A percentile compares a stretch with the other conserved stretches of the same genome.
Conservation (phyloP, 2,888 invertebrate species). For the Volucella inflata region DNA sequence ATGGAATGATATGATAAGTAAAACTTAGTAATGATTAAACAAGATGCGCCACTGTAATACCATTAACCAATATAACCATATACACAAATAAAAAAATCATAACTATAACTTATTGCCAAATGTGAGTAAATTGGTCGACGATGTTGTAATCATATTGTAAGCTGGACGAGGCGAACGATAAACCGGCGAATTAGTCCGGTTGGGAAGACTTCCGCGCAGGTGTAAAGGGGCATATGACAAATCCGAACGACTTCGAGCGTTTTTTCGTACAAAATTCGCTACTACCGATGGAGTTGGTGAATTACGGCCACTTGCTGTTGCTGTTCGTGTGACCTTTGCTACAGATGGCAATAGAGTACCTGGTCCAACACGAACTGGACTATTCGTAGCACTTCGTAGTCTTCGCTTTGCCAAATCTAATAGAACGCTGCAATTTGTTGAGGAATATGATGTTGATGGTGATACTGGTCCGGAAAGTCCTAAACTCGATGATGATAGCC, state of each 20-base stretch:
- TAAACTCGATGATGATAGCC: conserved; percentile 71
- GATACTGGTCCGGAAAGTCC: conserved; percentile 62
- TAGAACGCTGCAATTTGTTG: conserved; percentile 54
- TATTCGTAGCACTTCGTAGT: conserved; percentile 71
- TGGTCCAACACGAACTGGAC: conserved; percentile 61
- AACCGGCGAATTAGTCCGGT: conserved; percentile 72
- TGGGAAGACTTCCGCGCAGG: conserved; percentile 52
- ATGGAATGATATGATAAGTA: conserved; percentile 70
- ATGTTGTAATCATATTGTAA: conserved; percentile 65
- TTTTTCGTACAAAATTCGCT: conserved; percentile 60
- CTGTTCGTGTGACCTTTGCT: conserved; percentile 43
- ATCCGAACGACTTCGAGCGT: conserved; percentile 76
- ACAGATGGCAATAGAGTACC: conserved; percentile 45
- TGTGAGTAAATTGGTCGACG: conserved; percentile 68
- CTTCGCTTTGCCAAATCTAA: conserved; percentile 73
- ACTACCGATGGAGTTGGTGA: conserved; percentile 63
- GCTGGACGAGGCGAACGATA: conserved; percentile 60
- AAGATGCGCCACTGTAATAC: conserved; percentile 48
- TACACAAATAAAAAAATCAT: conserved; percentile 75
- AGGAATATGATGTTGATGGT: conserved; percentile 31
- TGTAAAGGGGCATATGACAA: conserved; percentile 64
- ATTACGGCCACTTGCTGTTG: conserved; percentile 56
- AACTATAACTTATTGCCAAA: conserved; percentile 75
- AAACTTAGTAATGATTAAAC: conserved; percentile 49
- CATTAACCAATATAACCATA: conserved; percentile 72